Base-by-base conservation (phyloP, 2,888 invertebrate genomes). In the Macrosoma leucophasiata region DNA sequence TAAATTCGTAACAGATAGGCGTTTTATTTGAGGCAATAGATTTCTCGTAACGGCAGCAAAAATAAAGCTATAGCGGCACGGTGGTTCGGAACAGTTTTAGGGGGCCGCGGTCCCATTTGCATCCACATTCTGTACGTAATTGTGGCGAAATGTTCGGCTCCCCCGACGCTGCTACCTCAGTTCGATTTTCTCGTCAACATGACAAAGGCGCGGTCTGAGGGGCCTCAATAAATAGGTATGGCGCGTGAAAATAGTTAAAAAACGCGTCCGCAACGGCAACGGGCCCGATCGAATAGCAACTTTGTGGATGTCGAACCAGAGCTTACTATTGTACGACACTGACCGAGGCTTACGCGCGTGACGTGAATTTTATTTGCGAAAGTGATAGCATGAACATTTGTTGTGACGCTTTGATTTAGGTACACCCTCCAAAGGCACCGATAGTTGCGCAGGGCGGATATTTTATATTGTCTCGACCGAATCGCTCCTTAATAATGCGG, bases 121-220 rank as follows among this genome's bases (percentile, higher is more conserved):
- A 81, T 81, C 70, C 72, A 66, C 64, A 74, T 79, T 79, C 70
- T 64, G 56, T 68, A 52, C 62, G 75, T 78, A 78, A 78, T 81
- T 79, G 76, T 73, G 73, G 76, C 65, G 69, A 60, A 64, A 62
- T 52, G 57, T 57, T 63, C 53, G 55, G 45, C 55, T 67, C 74
- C 75, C 75, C 69, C 60, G 51, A 50, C 50, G 58, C 54, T 60
- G 64, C 61, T 74, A 73, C 75, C 78, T 79, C 73, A 71, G 68
- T 78, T 75, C 76, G 76, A 77, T 79, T 78, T 78, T 73, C 69
- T 62, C 62, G 62, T 54, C 62, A 61, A 81, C 79, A 81, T 71
- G 76, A 78, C 72, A 81, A 82, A 81, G 78, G 81, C 79, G 79
- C 77, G 79, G 79, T 70, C 75, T 75, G 59, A 71, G 62, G 74